These are phyloP conservation scores for Lepas anatifera DNA, from an alignment of 2,888 invertebrate species.

Conservation along the genomic window DNA sequence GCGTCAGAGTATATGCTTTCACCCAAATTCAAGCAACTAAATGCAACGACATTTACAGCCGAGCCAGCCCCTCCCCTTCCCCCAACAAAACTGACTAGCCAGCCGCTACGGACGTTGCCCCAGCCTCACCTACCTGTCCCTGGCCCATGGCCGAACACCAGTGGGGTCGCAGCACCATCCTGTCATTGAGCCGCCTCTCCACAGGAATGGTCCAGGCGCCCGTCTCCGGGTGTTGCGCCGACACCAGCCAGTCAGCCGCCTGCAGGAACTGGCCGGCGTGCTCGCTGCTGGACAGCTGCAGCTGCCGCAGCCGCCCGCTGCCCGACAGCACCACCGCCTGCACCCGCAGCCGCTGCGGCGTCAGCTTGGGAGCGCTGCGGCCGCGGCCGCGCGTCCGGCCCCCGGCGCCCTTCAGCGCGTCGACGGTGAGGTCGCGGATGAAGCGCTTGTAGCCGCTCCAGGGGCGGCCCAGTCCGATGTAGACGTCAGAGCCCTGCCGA, in stretches of 20 bases:
- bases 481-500: neutral
- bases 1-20: too few relatives aligned
- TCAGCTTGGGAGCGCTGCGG: neutral
- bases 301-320: conserved; percentile 57
- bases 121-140: conserved; percentile 50
- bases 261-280: conserved; percentile 84
- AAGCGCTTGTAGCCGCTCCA: conserved; percentile 2
- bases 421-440: neutral
- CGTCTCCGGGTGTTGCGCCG: conserved; percentile 63
- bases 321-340: conserved; percentile 54
- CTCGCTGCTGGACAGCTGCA: conserved; percentile 65
- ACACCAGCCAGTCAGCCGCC: conserved; percentile 85
- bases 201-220: conserved; percentile 95
- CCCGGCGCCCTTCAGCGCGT: neutral
- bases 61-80: too few relatives aligned
- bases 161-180: conserved; percentile 60
- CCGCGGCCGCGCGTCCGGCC: neutral
- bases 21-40: too few relatives aligned
- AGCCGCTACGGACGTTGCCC: too few relatives aligned
- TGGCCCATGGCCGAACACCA: conserved; percentile 99
- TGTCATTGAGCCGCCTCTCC: conserved; percentile 38
- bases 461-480: neutral
- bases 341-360: conserved; percentile 43
- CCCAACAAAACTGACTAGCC: too few relatives aligned
- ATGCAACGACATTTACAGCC: too few relatives aligned